These are phyloP conservation scores for Papilio elwesi DNA, from an alignment of 2,888 invertebrate genomes.

Conservation along the genomic window DNA sequence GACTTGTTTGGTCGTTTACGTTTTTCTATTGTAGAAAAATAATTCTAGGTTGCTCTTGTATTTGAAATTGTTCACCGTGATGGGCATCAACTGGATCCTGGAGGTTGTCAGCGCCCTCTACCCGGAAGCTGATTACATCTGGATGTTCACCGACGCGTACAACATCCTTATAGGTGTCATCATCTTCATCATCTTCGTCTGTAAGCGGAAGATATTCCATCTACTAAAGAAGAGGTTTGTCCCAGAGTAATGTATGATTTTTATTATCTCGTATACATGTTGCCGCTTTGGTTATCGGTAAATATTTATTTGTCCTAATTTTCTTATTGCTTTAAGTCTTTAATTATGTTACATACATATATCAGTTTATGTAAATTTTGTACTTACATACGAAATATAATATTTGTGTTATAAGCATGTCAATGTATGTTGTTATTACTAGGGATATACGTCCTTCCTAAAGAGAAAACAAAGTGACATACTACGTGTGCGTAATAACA, in stretches of 20 bases:
- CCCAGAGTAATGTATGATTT: conserved; percentile 35
- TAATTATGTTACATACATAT: background rate
- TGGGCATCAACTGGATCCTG: conserved; percentile 91
- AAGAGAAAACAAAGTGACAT: too few species aligned
- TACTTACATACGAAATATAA: too few species aligned
- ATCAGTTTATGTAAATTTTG: too few species aligned
- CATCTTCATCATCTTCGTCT: conserved; percentile 89
- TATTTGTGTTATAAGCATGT: too few species aligned
- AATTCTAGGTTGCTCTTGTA: conserved; percentile 86
- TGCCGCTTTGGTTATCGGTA: conserved; percentile 2
- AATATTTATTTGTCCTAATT: conserved; percentile 5
- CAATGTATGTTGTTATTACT: too few species aligned
- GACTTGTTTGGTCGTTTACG: too few species aligned
- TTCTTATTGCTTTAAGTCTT: background rate
- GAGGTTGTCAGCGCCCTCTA: conserved; percentile 87
- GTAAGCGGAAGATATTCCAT: conserved; percentile 87
- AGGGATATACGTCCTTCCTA: too few species aligned
- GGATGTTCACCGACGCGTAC: conserved; percentile 86
- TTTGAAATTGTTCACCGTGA: conserved; percentile 88
- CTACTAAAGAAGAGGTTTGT: conserved; percentile 85
- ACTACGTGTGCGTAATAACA: too few species aligned
- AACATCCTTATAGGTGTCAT: conserved; percentile 88
- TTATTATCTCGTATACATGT: conserved; percentile 21
- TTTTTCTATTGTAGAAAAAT: background rate
- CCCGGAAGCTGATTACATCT: conserved; percentile 74